Percentiles rank a stretch among this genome's conserved stretches.
These are phyloP conservation scores for Endomychus coccineus DNA, from an alignment of 2,888 invertebrate species.

Conservation along the genomic window DNA sequence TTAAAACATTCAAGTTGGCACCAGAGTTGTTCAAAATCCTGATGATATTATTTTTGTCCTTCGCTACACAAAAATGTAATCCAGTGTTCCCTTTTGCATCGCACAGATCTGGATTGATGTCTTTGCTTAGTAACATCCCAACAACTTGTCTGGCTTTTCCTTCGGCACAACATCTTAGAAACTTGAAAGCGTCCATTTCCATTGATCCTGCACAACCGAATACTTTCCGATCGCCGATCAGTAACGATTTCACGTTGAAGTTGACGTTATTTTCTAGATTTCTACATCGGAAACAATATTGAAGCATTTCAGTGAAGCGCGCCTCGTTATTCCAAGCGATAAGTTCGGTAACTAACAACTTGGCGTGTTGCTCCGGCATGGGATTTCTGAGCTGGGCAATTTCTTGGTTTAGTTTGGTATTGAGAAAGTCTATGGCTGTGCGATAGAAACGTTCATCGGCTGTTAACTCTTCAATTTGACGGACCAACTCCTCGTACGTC, in stretches of 20 bases:
- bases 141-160: constrained; percentile 33
- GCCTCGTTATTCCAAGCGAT: constrained; percentile 9
- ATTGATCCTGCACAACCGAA: constrained; percentile 31
- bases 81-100: constrained; percentile 50
- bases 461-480: neutral
- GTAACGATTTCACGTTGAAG: constrained; percentile 31
- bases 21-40: constrained; percentile 46
- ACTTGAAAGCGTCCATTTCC: constrained; percentile 31
- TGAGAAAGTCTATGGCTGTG: neutral
- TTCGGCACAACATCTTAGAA: constrained; percentile 32
- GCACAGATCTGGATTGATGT: constrained; percentile 45
- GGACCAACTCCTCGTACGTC: too few species aligned
- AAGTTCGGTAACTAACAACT: neutral
- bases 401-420: neutral
- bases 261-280: constrained; percentile 33
- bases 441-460: constrained; percentile 4
- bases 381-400: neutral
- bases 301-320: constrained; percentile 1
- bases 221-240: constrained; percentile 28
- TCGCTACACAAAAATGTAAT: constrained; percentile 48
- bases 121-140: constrained; percentile 38
- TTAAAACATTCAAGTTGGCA: constrained; percentile 45
- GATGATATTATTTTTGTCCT: constrained; percentile 43
- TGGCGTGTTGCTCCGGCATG: neutral
- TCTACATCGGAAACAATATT: constrained; percentile 36